Percentiles rank a stretch among this genome's conserved stretches.
phyloP scores from a whole-genome alignment of 2,113 vertebrate species.

The Phyllopteryx taeniolatus region DNA sequence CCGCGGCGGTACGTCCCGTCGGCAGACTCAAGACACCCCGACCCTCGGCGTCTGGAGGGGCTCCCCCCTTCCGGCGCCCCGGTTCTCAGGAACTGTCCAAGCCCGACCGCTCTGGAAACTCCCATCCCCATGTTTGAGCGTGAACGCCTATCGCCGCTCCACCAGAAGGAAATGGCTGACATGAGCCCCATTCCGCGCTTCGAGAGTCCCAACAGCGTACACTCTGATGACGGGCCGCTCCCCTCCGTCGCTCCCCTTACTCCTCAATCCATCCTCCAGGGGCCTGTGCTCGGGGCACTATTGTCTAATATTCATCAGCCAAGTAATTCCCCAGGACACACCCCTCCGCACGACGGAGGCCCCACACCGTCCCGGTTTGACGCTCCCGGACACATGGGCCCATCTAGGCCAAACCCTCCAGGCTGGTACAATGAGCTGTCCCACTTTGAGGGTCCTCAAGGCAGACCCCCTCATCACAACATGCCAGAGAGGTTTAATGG shows the following conservation, averaged over 20 bases:
- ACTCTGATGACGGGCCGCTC: slow-evolving; percentile 62
- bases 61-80: slow-evolving; percentile 18
- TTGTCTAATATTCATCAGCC: slow-evolving; percentile 28
- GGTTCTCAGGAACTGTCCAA: slow-evolving; percentile 64
- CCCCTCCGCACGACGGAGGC: slow-evolving; percentile 60
- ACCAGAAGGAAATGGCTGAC: slow-evolving; percentile 54
- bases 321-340: slow-evolving; percentile 65
- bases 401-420: slow-evolving; percentile 39
- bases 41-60: slow-evolving; percentile 53
- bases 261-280: slow-evolving; percentile 42
- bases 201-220: slow-evolving; percentile 75
- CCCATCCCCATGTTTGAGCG: slow-evolving; percentile 52
- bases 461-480: slow-evolving; percentile 42
- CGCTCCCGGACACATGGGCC: slow-evolving; percentile 39
- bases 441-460: slow-evolving; percentile 46
- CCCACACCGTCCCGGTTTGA: slow-evolving; percentile 57
- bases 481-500: slow-evolving; percentile 71
- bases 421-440: slow-evolving; percentile 76
- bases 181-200: slow-evolving; percentile 67
- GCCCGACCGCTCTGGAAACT: slow-evolving; percentile 74
- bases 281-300: fast-evolving
- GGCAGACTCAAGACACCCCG: slow-evolving; percentile 34
- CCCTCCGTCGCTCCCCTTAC: slow-evolving; percentile 26
- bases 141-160: slow-evolving; percentile 52
- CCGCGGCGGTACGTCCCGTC: slow-evolving; percentile 74